These are phyloP conservation scores for Hyperoplus immaculatus DNA, from an alignment of 2,797 vertebrate species.

Conservation along the genomic window DNA sequence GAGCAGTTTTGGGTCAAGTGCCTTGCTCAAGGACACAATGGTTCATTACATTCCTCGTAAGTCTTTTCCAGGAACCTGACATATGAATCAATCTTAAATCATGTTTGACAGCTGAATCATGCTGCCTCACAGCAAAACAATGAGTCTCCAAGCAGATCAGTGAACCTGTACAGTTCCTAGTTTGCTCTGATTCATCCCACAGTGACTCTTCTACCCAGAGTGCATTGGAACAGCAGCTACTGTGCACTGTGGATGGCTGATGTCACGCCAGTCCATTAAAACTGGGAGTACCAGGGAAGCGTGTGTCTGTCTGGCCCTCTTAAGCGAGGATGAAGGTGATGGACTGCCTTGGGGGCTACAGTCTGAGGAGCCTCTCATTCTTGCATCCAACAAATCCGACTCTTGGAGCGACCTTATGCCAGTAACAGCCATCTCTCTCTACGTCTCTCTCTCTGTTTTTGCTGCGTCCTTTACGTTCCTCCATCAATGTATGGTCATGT, in stretches of 20 bases:
- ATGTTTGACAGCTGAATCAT: slow-evolving; percentile 30
- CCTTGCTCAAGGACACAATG: no score
- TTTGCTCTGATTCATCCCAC: slow-evolving; percentile 46
- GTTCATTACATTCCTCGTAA: no score
- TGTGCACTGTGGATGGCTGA: slow-evolving; percentile 52
- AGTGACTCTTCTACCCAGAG: slow-evolving; percentile 36
- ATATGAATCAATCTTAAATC: neutral
- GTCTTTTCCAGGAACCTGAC: neutral
- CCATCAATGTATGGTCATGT: slow-evolving; percentile 6
- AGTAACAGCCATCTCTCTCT: slow-evolving; percentile 30
- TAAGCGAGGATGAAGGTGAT: slow-evolving; percentile 73
- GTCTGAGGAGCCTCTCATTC: slow-evolving; percentile 50
- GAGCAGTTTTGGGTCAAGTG: no score
- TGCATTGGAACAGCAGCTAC: slow-evolving; percentile 53
- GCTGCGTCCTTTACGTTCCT: slow-evolving; percentile 29
- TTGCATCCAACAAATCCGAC: slow-evolving; percentile 31
- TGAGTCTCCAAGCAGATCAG: neutral
- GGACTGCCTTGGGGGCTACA: slow-evolving; percentile 67
- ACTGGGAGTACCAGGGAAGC: slow-evolving; percentile 54
- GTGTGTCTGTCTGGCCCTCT: slow-evolving; percentile 74
- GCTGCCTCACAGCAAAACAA: slow-evolving; percentile 6
- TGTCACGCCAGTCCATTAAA: slow-evolving; percentile 78
- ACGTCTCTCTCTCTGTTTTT: neutral
- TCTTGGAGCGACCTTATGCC: slow-evolving; percentile 48
- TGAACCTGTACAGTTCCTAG: slow-evolving; percentile 20